Base-by-base conservation (phyloP, 2,888 invertebrate genomes). In the Troides helena region DNA sequence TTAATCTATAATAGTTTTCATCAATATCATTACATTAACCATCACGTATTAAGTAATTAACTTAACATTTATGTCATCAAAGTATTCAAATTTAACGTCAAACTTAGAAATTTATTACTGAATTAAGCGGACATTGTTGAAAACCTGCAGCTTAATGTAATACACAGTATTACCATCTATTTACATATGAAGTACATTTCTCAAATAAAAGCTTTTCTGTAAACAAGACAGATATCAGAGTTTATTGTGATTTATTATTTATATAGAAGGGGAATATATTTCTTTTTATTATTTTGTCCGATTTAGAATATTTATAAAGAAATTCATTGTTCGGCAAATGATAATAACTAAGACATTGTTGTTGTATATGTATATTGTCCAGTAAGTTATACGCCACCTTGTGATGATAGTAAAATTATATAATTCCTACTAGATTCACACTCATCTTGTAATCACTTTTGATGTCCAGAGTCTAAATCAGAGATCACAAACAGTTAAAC, bases 81-180 rank as follows among this genome's bases (percentile, higher is more conserved):
- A 18, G 18, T 53, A 53, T 18, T n/a, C 6, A 53, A n/a, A 53
- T n/a, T n/a, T 12, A 53, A 53, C 53, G n/a, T 53, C n/a, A n/a
- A n/a, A 56, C 25, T 30, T 10, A 17, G 25, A 60, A 30, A 53
- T 53, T 53, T 53, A 53, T 53, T n/a, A 30, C 30, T 3, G 60
- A 60, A 60, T 60, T 60, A 39, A 30, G 36, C 18, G 18, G 30
- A 36, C 60, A 60, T n/a, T n/a, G 18, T 53, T n/a, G 53, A 53
- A 53, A 53, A n/a, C n/a, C 53, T 18, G n/a, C 18, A n/a, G 53
- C 53, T 18, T 18, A 17, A 50, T 53, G 7, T 53, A 53, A 53
- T 12, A 53, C n/a, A 53, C 14, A 53, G n/a, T n/a, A 18, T 53
- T 53, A 14, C 17, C 39, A 39, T 39, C 14, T 46, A 46, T 46